These are phyloP conservation scores for Pelochelys cantorii DNA, from an alignment of 2,797 vertebrate genomes.

Conservation along the genomic window DNA sequence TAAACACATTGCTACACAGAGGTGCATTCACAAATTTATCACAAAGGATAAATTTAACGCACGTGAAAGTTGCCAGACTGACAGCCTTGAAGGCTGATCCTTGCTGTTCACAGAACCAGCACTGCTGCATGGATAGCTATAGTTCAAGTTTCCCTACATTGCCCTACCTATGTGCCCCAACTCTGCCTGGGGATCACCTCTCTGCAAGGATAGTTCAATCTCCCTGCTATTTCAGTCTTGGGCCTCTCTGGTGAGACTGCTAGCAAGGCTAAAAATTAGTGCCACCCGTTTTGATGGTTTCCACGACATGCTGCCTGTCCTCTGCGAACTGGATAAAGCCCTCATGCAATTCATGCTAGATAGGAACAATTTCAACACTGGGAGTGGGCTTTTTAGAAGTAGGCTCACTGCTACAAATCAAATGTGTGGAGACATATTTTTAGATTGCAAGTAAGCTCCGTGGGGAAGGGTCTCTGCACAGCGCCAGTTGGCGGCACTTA, in stretches of 20 bases:
- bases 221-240: rapidly evolving
- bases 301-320: rapidly evolving
- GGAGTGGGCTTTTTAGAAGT: not conserved
- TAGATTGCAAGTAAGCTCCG: not conserved
- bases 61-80: not conserved
- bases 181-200: rapidly evolving
- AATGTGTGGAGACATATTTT: not conserved
- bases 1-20: not conserved
- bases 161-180: rapidly evolving
- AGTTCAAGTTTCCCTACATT: not conserved
- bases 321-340: not conserved
- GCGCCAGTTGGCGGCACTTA: not conserved
- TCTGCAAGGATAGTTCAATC: rapidly evolving
- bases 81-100: not conserved
- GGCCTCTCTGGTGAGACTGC: rapidly evolving
- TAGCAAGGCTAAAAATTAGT: not conserved
- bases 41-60: constrained; percentile 5
- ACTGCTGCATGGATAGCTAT: not conserved
- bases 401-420: not conserved
- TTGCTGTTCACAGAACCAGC: not conserved
- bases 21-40: not conserved
- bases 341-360: not conserved
- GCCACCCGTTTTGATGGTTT: not conserved
- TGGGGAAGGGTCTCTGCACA: not conserved
- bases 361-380: rapidly evolving